These are phyloP conservation scores for Acanthurus tractus DNA, from an alignment of 2,797 vertebrate genomes.

Conservation along the genomic window DNA sequence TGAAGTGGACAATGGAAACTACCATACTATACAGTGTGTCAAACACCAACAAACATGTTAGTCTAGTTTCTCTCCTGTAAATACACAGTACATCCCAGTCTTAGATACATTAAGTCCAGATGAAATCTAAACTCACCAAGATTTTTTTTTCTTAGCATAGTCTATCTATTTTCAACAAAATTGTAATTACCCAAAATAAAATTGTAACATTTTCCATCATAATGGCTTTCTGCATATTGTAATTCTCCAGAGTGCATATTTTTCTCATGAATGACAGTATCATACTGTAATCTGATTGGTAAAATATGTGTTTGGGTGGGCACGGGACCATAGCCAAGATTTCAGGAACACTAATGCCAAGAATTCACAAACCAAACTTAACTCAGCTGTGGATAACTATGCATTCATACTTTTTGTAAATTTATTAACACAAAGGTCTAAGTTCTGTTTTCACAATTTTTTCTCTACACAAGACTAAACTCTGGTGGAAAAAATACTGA, in stretches of 20 bases:
- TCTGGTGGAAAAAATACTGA: neutral
- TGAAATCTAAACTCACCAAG: neutral
- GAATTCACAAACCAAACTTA: neutral
- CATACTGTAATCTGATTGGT: no score
- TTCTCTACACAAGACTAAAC: neutral
- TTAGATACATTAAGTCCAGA: neutral
- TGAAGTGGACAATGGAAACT: neutral
- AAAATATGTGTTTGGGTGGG: neutral
- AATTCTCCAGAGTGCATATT: no score
- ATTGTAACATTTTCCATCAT: no score
- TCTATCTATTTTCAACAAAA: no score
- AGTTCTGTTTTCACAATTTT: neutral
- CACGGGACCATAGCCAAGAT: neutral
- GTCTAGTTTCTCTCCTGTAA: neutral
- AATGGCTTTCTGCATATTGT: no score
- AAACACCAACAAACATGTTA: neutral
- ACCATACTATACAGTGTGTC: neutral
- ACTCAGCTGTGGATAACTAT: neutral
- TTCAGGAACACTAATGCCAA: neutral
- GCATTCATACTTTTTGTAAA: neutral
- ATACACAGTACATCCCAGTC: neutral
- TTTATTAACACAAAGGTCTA: neutral
- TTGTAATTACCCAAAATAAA: no score
- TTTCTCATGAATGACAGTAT: neutral
- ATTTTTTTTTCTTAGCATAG: no score